A percentile compares a stretch with the other conserved stretches of the same genome.
These are phyloP conservation scores for Cercocebus atys DNA, from an alignment of 2,113 vertebrate genomes.

Conservation along the genomic window DNA sequence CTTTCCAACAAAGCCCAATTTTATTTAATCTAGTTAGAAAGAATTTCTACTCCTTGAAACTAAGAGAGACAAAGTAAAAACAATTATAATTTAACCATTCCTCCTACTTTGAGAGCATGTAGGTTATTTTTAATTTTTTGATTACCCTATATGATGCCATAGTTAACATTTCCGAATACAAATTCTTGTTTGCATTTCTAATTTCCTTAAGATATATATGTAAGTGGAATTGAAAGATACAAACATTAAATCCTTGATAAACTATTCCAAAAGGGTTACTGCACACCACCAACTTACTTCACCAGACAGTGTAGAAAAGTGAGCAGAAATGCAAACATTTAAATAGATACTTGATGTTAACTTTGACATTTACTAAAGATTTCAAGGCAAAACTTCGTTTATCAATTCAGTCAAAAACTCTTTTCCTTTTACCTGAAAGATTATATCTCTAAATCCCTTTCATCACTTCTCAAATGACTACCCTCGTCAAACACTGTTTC, in stretches of 20 bases:
- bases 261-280: background rate
- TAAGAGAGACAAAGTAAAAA: background rate
- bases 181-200: background rate
- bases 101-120: background rate
- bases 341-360: background rate
- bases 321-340: background rate
- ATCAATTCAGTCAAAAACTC: background rate
- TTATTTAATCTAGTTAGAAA: background rate
- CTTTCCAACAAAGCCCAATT: background rate
- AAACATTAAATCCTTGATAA: background rate
- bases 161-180: slow-evolving; percentile 38
- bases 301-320: background rate
- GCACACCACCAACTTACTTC: background rate
- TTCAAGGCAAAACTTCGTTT: background rate
- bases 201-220: background rate
- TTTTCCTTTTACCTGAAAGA: slow-evolving; percentile 11
- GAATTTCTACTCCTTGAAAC: background rate
- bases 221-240: background rate
- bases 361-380: background rate
- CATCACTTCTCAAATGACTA: slow-evolving; percentile 6
- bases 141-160: background rate
- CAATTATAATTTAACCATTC: background rate
- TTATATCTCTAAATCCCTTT: slow-evolving; percentile 21
- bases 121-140: background rate
- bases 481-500: background rate